A percentile compares a stretch with the other conserved stretches of the same genome.
Evolutionary conservation across 2,113 vertebrate genomes (phyloP).

Genomic region (Hucho hucho): DNA sequence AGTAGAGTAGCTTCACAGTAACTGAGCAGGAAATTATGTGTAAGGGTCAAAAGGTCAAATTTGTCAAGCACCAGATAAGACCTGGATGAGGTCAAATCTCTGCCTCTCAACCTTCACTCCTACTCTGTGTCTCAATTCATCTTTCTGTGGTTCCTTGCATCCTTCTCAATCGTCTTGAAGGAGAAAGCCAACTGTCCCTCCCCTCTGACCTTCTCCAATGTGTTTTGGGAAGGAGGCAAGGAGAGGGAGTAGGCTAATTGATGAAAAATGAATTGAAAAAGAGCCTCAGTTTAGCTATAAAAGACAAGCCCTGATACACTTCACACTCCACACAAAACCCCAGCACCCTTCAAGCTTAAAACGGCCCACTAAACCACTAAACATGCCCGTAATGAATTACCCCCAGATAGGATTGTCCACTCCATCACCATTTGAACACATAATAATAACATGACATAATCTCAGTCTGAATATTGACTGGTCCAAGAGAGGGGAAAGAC

Average conservation of each 20-base stretch:
- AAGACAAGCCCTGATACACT: background rate
- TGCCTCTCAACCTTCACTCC: no score
- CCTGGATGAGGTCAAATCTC: no score
- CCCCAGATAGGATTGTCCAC: slow-evolving; percentile 26
- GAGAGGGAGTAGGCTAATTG: no score
- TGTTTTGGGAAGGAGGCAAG: no score
- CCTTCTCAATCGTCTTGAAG: background rate
- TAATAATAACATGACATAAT: slow-evolving; percentile 29
- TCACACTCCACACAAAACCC: background rate
- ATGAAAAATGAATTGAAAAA: no score
- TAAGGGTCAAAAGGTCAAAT: no score
- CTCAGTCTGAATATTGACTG: slow-evolving; percentile 41
- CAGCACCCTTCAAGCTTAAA: background rate
- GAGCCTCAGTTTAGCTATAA: background rate
- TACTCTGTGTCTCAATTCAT: background rate
- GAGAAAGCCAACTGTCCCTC: no score
- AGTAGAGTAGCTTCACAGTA: no score
- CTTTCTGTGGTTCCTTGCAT: no score
- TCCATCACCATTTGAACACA: slow-evolving; percentile 1
- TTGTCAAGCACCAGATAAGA: no score
- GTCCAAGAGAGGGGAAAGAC: slow-evolving; percentile 23
- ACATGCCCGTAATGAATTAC: slow-evolving; percentile 39
- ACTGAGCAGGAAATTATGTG: no score
- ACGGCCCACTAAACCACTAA: background rate
- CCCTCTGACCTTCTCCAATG: no score